phyloP scores from a whole-genome alignment of 1,140 invertebrate genomes.

The Rhopalosiphum padi region DNA sequence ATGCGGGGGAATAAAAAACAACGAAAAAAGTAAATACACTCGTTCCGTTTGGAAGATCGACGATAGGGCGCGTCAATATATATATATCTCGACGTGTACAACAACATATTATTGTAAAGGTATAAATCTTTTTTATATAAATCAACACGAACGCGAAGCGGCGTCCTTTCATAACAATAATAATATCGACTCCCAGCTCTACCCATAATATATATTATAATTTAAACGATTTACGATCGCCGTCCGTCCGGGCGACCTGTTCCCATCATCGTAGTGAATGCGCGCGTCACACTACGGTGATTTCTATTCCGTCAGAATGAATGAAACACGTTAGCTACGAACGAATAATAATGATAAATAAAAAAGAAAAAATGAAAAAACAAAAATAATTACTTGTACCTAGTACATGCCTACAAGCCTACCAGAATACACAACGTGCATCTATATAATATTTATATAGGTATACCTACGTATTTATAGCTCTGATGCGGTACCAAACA shows the following conservation, averaged over 20 bases:
- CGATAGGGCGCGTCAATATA: neutral
- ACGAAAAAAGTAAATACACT: neutral
- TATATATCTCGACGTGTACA: neutral
- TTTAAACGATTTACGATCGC: conserved; percentile 12
- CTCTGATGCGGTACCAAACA: no score
- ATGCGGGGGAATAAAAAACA: neutral
- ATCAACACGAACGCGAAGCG: neutral
- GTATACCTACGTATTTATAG: no score
- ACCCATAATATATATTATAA: conserved; percentile 13
- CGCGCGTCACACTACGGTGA: neutral
- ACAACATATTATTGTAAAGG: neutral
- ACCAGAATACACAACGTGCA: no score
- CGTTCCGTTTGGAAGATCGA: neutral
- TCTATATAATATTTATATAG: no score
- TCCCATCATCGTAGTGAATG: neutral
- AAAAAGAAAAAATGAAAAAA: neutral
- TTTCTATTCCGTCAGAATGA: conserved; percentile 27
- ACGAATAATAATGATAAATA: neutral
- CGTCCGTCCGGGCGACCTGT: neutral
- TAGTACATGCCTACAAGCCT: neutral
- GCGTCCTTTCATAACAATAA: neutral
- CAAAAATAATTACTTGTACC: neutral
- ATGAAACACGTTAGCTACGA: conserved; percentile 9
- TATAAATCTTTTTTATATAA: neutral
- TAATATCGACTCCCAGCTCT: neutral